These are phyloP conservation scores for Platichthys stellatus DNA, from an alignment of 2,113 vertebrate genomes.

Conservation along the genomic window DNA sequence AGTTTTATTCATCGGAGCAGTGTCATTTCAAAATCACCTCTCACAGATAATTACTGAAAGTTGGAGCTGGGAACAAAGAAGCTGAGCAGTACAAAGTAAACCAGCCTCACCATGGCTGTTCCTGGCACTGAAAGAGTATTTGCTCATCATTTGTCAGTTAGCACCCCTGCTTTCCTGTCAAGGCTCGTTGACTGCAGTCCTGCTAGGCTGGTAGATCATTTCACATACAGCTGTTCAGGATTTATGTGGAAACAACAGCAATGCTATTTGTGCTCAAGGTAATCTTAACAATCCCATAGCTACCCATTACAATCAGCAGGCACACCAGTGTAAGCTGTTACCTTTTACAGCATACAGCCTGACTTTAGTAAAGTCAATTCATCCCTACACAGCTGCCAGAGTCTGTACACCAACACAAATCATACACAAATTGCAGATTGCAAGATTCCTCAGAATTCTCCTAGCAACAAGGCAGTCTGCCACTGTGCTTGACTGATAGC, in stretches of 20 bases:
- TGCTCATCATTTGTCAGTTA: slow-evolving; percentile 13
- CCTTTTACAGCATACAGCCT: neutral
- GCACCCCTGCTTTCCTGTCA: neutral
- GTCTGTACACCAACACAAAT: slow-evolving; percentile 54
- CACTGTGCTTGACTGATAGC: slow-evolving; percentile 44
- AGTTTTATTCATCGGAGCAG: neutral
- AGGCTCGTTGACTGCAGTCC: neutral
- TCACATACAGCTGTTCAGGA: slow-evolving; percentile 15
- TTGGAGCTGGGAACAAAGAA: neutral
- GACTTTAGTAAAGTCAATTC: slow-evolving; percentile 3
- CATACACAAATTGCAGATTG: slow-evolving; percentile 62
- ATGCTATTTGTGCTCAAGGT: neutral
- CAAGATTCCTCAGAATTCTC: slow-evolving; percentile 62
- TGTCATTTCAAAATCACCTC: slow-evolving; percentile 2
- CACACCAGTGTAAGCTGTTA: neutral
- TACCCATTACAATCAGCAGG: slow-evolving; percentile 5
- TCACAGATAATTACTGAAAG: slow-evolving; percentile 7
- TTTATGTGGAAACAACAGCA: slow-evolving; percentile 1
- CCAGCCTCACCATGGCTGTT: neutral
- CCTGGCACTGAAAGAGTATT: neutral
- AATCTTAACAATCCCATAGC: slow-evolving; percentile 8
- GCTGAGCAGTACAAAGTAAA: neutral
- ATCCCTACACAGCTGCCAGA: slow-evolving; percentile 52
- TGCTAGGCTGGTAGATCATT: neutral
- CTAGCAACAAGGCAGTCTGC: slow-evolving; percentile 55